Percentiles rank a stretch among this genome's conserved stretches.
phyloP scores from a whole-genome alignment of 2,113 vertebrate species.

The Scortum barcoo region DNA sequence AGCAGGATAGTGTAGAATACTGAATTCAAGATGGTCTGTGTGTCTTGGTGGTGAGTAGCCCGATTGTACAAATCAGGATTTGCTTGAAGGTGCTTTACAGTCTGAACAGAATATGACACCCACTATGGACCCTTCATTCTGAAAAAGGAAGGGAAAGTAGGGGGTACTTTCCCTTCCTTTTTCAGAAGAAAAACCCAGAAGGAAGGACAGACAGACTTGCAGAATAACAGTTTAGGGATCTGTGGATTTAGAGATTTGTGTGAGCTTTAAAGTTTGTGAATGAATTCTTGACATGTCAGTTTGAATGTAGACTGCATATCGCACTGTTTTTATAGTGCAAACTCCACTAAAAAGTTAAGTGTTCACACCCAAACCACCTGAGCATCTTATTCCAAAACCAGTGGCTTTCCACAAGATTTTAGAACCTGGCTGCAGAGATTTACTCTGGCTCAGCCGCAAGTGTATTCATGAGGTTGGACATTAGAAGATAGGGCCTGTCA shows the following conservation, averaged over 20 bases:
- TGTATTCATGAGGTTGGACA: background rate
- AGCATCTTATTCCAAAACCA: background rate
- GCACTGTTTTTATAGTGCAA: slow-evolving; percentile 4
- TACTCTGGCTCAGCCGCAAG: background rate
- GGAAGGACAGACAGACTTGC: too few species aligned
- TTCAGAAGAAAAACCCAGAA: too few species aligned
- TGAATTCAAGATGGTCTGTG: background rate
- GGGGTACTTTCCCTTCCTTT: too few species aligned
- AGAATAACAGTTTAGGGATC: background rate
- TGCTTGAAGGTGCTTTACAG: background rate
- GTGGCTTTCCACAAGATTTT: background rate
- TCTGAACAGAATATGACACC: background rate
- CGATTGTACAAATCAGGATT: background rate
- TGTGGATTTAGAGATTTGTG: too few species aligned
- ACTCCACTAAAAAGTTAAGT: background rate
- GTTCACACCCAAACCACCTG: background rate
- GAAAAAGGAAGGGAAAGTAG: background rate
- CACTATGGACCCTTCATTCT: background rate
- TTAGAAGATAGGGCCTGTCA: background rate
- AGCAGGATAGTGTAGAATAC: background rate
- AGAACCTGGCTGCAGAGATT: background rate
- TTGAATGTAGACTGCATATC: background rate
- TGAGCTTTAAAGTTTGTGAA: background rate
- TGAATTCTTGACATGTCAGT: background rate
- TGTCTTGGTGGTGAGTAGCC: background rate